These are phyloP conservation scores for Nothura maculosa DNA, from an alignment of 2,797 vertebrate genomes.

Conservation along the genomic window DNA sequence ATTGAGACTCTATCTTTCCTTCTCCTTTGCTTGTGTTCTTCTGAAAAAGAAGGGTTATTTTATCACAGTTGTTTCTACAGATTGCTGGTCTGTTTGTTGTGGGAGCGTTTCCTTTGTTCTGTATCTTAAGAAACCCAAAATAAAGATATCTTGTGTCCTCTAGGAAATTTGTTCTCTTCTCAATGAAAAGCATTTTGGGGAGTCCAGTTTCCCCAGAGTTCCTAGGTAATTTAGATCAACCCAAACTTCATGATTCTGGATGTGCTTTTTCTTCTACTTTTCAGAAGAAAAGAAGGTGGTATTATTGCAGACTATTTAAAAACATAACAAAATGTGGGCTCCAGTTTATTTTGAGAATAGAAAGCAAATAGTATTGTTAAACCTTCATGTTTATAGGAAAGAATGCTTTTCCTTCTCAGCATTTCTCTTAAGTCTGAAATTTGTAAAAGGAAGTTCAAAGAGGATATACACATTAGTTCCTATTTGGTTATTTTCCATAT, in stretches of 20 bases:
- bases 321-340: conserved; percentile 26
- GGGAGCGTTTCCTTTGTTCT: conserved; percentile 61
- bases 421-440: conserved; percentile 26
- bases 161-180: not conserved
- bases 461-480: conserved; percentile 18
- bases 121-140: conserved; percentile 34
- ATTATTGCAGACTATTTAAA: conserved; percentile 20
- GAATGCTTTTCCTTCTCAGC: conserved; percentile 35
- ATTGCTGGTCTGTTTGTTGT: conserved; percentile 37
- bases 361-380: not conserved
- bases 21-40: not conserved
- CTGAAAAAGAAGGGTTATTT: conserved; percentile 30
- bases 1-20: not conserved
- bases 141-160: conserved; percentile 17
- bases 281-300: conserved; percentile 24
- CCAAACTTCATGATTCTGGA: not conserved
- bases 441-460: conserved; percentile 48
- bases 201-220: conserved; percentile 12
- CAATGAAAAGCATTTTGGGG: not conserved
- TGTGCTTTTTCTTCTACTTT: not conserved
- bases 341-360: conserved; percentile 21
- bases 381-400: conserved; percentile 50
- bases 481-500: conserved; percentile 17
- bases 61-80: not conserved
- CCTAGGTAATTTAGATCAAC: conserved; percentile 5